phyloP scores from a whole-genome alignment of 2,888 invertebrate species.

The Rutpela maculata region DNA sequence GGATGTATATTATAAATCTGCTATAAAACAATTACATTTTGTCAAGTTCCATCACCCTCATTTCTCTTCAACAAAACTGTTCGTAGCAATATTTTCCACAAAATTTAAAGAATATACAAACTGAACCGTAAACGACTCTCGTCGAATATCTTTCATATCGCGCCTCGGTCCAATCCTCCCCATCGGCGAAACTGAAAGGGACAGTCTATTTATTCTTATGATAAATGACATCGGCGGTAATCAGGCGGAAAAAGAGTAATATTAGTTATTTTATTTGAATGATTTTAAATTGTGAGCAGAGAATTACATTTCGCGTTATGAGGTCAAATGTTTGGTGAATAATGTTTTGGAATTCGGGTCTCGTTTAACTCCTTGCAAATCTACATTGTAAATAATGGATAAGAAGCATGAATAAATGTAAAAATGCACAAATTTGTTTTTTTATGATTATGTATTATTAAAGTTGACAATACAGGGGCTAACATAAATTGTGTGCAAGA shows the following conservation, averaged over 20 bases:
- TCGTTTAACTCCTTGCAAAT: background rate
- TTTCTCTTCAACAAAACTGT: background rate
- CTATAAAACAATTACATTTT: background rate
- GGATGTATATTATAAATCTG: too few relatives aligned
- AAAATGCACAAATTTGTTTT: background rate
- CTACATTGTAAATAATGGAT: background rate
- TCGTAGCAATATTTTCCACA: constrained; percentile 19
- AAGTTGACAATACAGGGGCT: background rate
- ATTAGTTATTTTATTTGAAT: constrained; percentile 38
- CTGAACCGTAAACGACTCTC: constrained; percentile 9
- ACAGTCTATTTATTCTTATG: constrained; percentile 41
- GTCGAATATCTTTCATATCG: constrained; percentile 37
- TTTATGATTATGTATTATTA: background rate
- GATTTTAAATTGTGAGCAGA: constrained; percentile 21
- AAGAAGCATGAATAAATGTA: background rate
- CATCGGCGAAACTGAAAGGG: constrained; percentile 32
- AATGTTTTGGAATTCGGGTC: background rate
- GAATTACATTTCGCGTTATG: constrained; percentile 27
- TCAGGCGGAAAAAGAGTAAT: constrained; percentile 37
- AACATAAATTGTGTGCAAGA: background rate
- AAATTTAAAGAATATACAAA: constrained; percentile 27
- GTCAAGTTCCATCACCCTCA: background rate
- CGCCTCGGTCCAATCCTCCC: constrained; percentile 21
- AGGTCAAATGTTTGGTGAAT: constrained; percentile 17
- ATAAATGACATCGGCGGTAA: constrained; percentile 32